Conservation (phyloP, 2,797 vertebrate genomes). For the Mycteria americana region DNA sequence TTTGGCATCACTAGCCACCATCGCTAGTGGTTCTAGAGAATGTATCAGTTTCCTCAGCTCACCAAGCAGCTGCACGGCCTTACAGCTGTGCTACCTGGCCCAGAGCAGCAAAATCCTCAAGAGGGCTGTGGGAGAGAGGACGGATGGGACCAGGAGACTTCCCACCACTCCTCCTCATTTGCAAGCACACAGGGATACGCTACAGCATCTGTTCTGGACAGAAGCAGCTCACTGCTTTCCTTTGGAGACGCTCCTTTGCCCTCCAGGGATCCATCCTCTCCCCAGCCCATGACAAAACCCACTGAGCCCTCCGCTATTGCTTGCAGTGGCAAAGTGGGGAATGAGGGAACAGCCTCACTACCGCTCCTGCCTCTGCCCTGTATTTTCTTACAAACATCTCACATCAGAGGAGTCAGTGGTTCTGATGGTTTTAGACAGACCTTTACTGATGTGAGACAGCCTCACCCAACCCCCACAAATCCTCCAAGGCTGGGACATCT, state of each 20-base stretch:
- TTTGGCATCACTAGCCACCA: background rate
- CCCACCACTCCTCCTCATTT: background rate
- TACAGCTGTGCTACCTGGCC: background rate
- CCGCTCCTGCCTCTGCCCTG: background rate
- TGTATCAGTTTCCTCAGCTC: background rate
- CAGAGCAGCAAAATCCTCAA: background rate
- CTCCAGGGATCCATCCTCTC: background rate
- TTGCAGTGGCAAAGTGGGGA: background rate
- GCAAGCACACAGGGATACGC: background rate
- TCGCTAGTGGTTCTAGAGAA: background rate
- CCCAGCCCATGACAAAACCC: background rate
- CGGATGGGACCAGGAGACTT: background rate
- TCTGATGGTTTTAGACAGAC: background rate
- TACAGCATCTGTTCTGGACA: background rate
- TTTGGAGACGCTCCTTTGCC: background rate
- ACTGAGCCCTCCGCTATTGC: background rate
- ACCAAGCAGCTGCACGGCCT: background rate
- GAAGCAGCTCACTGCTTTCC: background rate
- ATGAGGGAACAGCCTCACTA: background rate
- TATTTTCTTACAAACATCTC: background rate
- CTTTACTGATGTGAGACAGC: fast-evolving
- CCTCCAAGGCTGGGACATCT: background rate
- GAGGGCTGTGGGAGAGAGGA: background rate
- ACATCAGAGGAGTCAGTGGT: background rate
- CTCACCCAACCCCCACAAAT: fast-evolving